Base-by-base conservation (phyloP, 2,113 vertebrate species). In the Limanda limanda region DNA sequence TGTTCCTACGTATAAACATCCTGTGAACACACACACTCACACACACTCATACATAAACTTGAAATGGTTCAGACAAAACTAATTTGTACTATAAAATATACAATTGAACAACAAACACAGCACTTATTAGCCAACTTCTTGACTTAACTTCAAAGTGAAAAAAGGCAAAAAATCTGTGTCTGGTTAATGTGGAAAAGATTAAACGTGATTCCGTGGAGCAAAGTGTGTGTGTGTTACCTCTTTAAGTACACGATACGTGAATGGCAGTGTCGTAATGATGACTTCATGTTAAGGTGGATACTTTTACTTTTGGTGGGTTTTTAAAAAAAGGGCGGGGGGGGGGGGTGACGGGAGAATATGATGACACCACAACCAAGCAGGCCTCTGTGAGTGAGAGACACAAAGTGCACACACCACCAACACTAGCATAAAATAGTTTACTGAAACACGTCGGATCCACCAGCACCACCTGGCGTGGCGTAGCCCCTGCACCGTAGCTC, bases 391-490 rank as follows among this genome's bases (percentile, higher is more conserved):
- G 84, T 82, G 90, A 83, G 80, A 79, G 84, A 90, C 80, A 81
- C 65, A 91, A 88, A 92, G 90, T 92, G 92, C 91, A 82, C 91
- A 91, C 85, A 91, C 90, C 89, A 88, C 82, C 87, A 91, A 91
- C 90, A 89, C 86, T 74, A 91, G 88, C 88, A 88, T 90, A 85
- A 88, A 92, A 91, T 84, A 91, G 76, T 87, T 90, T 77, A 91
- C 85, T 85, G 84, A 92, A 91, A 91, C 83, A 56, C 74, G 87
- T 87, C 77, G 35, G 62, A 78, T 71, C 74, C 79, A 74, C 81
- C 76, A 61, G 81, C 85, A 81, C 86, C 66, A 63, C 78, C 61
- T 20, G 59, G 79, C 76, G 81, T 47, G 78, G 87, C 73, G 63
- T 56, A 54, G 82, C 83, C 82, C 81, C 91, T 89, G 91, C 87